Base-by-base conservation (phyloP, 2,797 vertebrate genomes). In the Squalus acanthias region DNA sequence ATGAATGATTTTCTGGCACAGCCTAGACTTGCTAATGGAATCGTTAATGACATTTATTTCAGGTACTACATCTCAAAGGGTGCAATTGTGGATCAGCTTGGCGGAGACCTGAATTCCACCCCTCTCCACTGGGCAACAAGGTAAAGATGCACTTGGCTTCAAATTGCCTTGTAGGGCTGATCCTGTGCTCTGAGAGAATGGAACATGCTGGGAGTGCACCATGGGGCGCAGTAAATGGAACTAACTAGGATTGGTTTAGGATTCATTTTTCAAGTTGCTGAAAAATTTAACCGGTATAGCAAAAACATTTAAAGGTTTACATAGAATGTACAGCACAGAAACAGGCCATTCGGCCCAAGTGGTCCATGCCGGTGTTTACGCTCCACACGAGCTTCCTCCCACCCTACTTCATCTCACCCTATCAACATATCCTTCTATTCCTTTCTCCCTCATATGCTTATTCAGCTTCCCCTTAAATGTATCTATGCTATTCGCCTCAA, bases 41-140 rank as follows among this genome's bases (percentile, higher is more conserved):
- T 74, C 76, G 29, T 96, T 70, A 39, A 79, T 65, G 70, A 22
- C 0, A 69, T 72, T 46, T 87, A 70, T 95, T 96, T 72, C 85
- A 99, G 99, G 97, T 99, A 99, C 97, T 99, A 99, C 98, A 99
- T 99, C 98, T 99, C 99, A 96, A 99, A 99, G 98, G 99, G 99
- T 97, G 99, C 98, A 97, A 98, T 99, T 24, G 99, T 99, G 97
- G 99, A 99, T 97, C 99, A 99, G 97, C 98, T 99, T 96, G 99
- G 99, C 97, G 99, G 99, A 97, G 99, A 99, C 97, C 98, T 99
- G 96, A 99, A 99, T 97, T 99, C 99, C 96, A 99, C 99, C 46
- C 99, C 99, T 87, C 98, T 99, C 97, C 99, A 99, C 97, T 99
- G 99, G 99, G 99, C 99, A 97, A 99, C 99, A 97, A 99, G 99